Evolutionary conservation across 2,797 vertebrate genomes (phyloP).

Genomic region (Brachyrhaphis roseni): DNA sequence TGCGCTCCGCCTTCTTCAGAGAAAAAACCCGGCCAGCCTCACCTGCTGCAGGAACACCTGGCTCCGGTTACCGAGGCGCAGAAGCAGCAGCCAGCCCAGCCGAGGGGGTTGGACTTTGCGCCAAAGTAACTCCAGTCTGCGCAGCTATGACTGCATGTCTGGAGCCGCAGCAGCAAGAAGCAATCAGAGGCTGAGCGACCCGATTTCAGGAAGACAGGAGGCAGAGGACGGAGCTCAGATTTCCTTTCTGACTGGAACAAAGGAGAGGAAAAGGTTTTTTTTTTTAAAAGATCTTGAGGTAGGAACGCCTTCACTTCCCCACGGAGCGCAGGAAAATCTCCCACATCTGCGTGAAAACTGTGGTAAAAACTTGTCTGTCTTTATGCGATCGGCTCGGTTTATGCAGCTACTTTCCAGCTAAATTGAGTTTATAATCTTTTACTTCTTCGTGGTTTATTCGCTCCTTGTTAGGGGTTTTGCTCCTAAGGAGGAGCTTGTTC

Average conservation of each 20-base stretch:
- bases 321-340: not conserved
- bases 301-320: constrained; percentile 16
- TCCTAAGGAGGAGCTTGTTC: constrained; percentile 52
- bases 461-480: constrained; percentile 7
- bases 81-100: not conserved
- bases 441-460: not conserved
- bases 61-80: constrained; percentile 72
- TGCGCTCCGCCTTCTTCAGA: not conserved
- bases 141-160: constrained; percentile 66
- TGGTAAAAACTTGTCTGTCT: not conserved
- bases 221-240: not conserved
- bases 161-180: constrained; percentile 30
- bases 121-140: constrained; percentile 44
- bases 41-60: constrained; percentile 74
- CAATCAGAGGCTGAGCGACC: constrained; percentile 4
- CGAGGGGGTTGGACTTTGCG: constrained; percentile 72
- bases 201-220: constrained; percentile 34
- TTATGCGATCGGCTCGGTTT: not conserved
- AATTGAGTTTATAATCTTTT: not conserved
- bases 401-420: not conserved
- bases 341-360: not conserved
- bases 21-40: not conserved
- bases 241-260: not conserved
- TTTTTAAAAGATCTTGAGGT: constrained; percentile 35
- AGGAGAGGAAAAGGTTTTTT: constrained; percentile 1